These are phyloP conservation scores for Acrocyrtus sp. DNA, from an alignment of 2,888 invertebrate species.

Conservation along the genomic window DNA sequence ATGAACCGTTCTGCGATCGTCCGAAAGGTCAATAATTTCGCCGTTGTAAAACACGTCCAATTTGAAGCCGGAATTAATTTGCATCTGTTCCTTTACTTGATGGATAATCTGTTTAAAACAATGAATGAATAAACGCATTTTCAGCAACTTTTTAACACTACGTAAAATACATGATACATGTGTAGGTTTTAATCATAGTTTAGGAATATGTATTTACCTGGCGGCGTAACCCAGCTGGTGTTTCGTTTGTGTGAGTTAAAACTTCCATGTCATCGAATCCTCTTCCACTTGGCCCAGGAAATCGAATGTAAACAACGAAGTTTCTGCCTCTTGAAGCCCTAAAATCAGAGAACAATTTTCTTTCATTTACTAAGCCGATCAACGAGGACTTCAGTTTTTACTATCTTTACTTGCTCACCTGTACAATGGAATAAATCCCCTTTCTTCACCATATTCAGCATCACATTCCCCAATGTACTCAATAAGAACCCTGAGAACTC, in stretches of 20 bases:
- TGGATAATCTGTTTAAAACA: no score
- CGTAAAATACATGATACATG: no score
- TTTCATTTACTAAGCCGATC: background rate
- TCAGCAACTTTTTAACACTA: no score
- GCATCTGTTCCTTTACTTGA: constrained; percentile 60
- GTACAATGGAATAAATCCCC: constrained; percentile 88
- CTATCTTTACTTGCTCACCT: no score
- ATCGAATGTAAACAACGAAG: constrained; percentile 84
- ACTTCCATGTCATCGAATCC: constrained; percentile 89
- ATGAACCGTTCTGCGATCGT: constrained; percentile 87
- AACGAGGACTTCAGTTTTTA: constrained; percentile 32
- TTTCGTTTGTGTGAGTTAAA: constrained; percentile 94
- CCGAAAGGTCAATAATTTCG: constrained; percentile 85
- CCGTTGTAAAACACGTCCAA: constrained; percentile 91
- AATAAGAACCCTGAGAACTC: constrained; percentile 92
- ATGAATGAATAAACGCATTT: no score
- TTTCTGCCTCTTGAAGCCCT: constrained; percentile 92
- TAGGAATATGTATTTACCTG: constrained; percentile 69
- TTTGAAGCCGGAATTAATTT: constrained; percentile 75
- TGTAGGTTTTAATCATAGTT: no score
- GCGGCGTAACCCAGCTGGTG: constrained; percentile 84
- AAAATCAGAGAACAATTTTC: no score
- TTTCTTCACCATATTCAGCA: constrained; percentile 85
- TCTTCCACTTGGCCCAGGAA: constrained; percentile 84
- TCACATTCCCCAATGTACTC: constrained; percentile 97